Percentiles rank a stretch among this genome's conserved stretches.
Evolutionary conservation across 2,888 invertebrate species (phyloP).

Genomic region (Hypena proboscidalis): DNA sequence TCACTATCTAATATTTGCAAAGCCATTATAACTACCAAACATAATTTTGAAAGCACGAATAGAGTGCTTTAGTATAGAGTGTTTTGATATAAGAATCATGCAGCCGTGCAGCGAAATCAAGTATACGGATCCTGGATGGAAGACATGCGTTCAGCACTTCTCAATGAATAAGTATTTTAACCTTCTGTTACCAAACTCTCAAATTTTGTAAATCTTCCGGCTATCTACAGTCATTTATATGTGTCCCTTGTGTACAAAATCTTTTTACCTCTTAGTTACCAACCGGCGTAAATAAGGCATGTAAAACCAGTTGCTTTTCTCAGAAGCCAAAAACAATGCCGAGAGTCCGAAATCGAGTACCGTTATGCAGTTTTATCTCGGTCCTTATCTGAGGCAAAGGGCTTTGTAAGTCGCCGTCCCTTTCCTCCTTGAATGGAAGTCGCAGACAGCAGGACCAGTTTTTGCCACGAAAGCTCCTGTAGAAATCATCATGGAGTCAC

Average conservation of each 20-base stretch:
- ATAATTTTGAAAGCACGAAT: no score
- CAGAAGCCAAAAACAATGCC: constrained; percentile 44
- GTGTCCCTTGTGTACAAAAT: no score
- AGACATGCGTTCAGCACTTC: no score
- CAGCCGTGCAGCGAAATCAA: no score
- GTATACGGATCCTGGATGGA: no score
- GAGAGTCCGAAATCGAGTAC: constrained; percentile 57
- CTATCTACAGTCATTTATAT: constrained; percentile 2
- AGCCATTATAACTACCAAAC: no score
- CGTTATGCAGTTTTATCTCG: constrained; percentile 66
- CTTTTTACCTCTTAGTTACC: constrained; percentile 4
- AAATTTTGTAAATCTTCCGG: no score
- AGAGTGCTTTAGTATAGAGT: no score
- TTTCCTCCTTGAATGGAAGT: constrained; percentile 76
- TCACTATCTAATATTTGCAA: no score
- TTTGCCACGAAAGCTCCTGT: constrained; percentile 57
- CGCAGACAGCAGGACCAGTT: constrained; percentile 76
- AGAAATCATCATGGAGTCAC: constrained; percentile 48
- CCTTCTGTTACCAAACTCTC: no score
- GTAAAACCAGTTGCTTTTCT: constrained; percentile 39
- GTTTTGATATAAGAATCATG: no score
- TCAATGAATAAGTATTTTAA: no score
- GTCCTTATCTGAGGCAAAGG: constrained; percentile 49
- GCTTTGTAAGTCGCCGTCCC: constrained; percentile 49
- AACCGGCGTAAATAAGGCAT: constrained; percentile 11